Evolutionary conservation across 2,888 invertebrate species (phyloP).

Genomic region (Apoda limacodes): DNA sequence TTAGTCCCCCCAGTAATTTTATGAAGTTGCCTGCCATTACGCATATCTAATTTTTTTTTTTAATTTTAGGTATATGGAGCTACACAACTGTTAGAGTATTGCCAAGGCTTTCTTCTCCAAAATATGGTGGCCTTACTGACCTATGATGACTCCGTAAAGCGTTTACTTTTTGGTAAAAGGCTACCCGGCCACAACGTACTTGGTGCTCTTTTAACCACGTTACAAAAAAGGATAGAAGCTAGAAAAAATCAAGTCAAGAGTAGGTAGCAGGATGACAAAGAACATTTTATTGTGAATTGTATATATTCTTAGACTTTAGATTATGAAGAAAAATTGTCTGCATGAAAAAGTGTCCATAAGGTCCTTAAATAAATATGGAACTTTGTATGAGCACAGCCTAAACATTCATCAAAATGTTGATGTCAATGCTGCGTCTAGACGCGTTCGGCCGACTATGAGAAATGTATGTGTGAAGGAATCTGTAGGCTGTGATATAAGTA

Average conservation of each 20-base stretch:
- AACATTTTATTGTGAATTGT: conserved; percentile 2
- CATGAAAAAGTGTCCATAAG: too few species aligned
- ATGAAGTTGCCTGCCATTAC: too few species aligned
- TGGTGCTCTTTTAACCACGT: conserved; percentile 80
- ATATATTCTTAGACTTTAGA: not conserved
- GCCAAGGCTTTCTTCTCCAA: conserved; percentile 90
- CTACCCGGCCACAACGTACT: conserved; percentile 91
- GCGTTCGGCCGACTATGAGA: too few species aligned
- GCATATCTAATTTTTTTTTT: not conserved
- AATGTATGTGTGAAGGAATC: too few species aligned
- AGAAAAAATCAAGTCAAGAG: conserved; percentile 61
- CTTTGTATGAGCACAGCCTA: too few species aligned
- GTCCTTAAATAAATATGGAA: too few species aligned
- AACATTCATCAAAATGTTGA: too few species aligned
- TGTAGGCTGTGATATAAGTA: too few species aligned
- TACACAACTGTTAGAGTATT: conserved; percentile 86
- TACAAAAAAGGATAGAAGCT: conserved; percentile 85
- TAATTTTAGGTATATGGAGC: conserved; percentile 85
- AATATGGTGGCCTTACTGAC: conserved; percentile 95
- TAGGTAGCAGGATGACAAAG: conserved; percentile 56
- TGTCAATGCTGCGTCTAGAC: too few species aligned
- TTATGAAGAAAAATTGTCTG: too few species aligned
- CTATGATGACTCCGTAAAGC: conserved; percentile 90
- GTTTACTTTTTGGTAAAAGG: conserved; percentile 88
- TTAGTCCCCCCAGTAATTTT: too few species aligned